These are phyloP conservation scores for Drosophila tripunctata DNA, from an alignment of 2,888 invertebrate species.

Conservation along the genomic window DNA sequence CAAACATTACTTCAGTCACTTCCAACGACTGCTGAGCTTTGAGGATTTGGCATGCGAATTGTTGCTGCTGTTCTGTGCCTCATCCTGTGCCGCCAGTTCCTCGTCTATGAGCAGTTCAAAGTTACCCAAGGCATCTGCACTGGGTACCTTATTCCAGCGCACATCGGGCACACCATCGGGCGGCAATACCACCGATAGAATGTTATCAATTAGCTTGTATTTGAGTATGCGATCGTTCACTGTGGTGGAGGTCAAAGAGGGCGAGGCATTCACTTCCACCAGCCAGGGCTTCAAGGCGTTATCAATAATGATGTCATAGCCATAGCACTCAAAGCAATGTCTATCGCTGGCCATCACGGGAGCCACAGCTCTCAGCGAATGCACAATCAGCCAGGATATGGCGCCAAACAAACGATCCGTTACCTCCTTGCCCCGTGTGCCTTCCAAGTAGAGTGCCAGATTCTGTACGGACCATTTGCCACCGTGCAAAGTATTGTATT, in stretches of 20 bases:
- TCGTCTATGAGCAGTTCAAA: conserved; percentile 94
- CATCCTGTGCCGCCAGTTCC: conserved; percentile 89
- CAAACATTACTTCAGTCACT: conserved; percentile 61
- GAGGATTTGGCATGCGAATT: conserved; percentile 53
- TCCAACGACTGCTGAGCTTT: conserved; percentile 80
- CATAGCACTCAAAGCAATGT: conserved; percentile 91
- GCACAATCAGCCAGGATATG: conserved; percentile 95
- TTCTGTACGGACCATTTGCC: conserved; percentile 97
- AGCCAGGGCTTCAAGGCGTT: conserved; percentile 96
- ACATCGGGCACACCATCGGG: conserved; percentile 95
- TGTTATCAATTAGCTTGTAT: conserved; percentile 96
- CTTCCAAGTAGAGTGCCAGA: conserved; percentile 93
- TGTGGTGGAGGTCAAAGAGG: conserved; percentile 96
- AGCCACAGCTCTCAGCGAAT: conserved; percentile 95
- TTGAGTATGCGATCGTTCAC: conserved; percentile 97
- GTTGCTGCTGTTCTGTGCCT: conserved; percentile 72
- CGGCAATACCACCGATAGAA: conserved; percentile 94
- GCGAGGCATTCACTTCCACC: conserved; percentile 96
- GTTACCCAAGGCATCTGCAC: conserved; percentile 90
- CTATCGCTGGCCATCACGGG: conserved; percentile 96
- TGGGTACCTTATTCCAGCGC: conserved; percentile 93
- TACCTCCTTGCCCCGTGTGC: conserved; percentile 93
- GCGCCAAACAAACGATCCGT: conserved; percentile 95
- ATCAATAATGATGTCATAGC: conserved; percentile 97
- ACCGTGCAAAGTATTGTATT: conserved; percentile 96